Percentiles rank a stretch among this genome's conserved stretches.
Evolutionary conservation across 2,113 vertebrate species (phyloP).

Genomic region (Chrysemys picta): DNA sequence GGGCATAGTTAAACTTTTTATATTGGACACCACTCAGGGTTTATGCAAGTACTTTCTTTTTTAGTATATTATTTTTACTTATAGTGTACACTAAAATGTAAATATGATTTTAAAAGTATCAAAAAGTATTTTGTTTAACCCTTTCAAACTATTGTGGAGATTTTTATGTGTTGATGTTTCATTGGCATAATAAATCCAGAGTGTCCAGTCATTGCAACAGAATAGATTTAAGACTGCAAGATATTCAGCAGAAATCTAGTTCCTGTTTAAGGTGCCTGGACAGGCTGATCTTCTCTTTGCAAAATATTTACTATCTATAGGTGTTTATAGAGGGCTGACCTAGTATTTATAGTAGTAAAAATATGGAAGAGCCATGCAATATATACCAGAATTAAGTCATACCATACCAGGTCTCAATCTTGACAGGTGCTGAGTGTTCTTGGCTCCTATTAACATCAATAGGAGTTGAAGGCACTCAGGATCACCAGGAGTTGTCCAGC

Average conservation of each 20-base stretch:
- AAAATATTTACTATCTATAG: background rate
- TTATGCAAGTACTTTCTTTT: background rate
- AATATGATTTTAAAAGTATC: background rate
- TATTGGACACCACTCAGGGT: background rate
- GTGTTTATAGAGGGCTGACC: background rate
- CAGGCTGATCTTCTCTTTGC: background rate
- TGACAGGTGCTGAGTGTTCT: background rate
- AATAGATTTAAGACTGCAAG: background rate
- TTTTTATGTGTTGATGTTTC: background rate
- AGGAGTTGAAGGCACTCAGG: background rate
- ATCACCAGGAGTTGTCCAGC: fast-evolving
- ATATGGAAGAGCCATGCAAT: background rate
- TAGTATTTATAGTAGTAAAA: background rate
- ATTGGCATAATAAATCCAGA: background rate
- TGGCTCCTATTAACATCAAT: background rate
- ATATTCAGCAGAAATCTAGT: background rate
- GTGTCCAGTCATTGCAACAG: background rate
- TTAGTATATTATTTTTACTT: background rate
- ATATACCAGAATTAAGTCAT: fast-evolving
- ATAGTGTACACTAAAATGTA: background rate
- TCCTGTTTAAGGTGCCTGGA: background rate
- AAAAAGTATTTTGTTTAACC: background rate
- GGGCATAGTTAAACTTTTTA: background rate
- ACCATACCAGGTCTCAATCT: fast-evolving
- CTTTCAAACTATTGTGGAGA: background rate